Evolutionary conservation across 2,888 invertebrate genomes (phyloP).

Genomic region (Tenthredo livida): DNA sequence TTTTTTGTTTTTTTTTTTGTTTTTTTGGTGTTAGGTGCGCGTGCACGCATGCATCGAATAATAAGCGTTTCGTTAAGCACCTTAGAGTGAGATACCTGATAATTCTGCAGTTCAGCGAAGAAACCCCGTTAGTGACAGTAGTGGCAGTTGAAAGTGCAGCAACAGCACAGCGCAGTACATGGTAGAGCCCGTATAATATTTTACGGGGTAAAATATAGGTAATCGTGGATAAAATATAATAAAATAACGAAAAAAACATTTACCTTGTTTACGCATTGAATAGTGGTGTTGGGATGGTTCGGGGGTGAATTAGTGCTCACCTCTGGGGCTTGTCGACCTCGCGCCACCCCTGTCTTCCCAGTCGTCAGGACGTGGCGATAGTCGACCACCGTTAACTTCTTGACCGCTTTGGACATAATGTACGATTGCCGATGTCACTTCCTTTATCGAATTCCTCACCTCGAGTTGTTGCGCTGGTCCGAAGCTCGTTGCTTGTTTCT

Average conservation of each 20-base stretch:
- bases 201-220: background rate
- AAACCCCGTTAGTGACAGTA: slow-evolving; percentile 40
- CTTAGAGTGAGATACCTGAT: slow-evolving; percentile 30
- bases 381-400: slow-evolving; percentile 74
- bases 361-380: slow-evolving; percentile 70
- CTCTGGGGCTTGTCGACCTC: slow-evolving; percentile 77
- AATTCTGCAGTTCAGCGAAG: slow-evolving; percentile 33
- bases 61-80: slow-evolving; percentile 22
- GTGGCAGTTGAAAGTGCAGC: slow-evolving; percentile 29
- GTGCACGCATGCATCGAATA: slow-evolving; percentile 28
- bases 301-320: slow-evolving; percentile 76
- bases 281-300: slow-evolving; percentile 52
- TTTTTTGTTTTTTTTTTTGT: background rate
- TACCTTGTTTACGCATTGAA: slow-evolving; percentile 53
- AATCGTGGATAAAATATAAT: background rate
- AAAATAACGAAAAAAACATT: slow-evolving; percentile 40
- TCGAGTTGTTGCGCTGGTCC: slow-evolving; percentile 71
- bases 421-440: slow-evolving; percentile 95
- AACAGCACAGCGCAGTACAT: slow-evolving; percentile 6
- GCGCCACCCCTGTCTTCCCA: slow-evolving; percentile 74
- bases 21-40: slow-evolving; percentile 16
- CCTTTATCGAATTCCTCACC: slow-evolving; percentile 88
- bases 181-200: background rate
- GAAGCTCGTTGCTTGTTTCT: slow-evolving; percentile 73
- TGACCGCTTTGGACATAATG: slow-evolving; percentile 87